Evolutionary conservation across 2,113 vertebrate species (phyloP).

Genomic region (Rafetus swinhoei): DNA sequence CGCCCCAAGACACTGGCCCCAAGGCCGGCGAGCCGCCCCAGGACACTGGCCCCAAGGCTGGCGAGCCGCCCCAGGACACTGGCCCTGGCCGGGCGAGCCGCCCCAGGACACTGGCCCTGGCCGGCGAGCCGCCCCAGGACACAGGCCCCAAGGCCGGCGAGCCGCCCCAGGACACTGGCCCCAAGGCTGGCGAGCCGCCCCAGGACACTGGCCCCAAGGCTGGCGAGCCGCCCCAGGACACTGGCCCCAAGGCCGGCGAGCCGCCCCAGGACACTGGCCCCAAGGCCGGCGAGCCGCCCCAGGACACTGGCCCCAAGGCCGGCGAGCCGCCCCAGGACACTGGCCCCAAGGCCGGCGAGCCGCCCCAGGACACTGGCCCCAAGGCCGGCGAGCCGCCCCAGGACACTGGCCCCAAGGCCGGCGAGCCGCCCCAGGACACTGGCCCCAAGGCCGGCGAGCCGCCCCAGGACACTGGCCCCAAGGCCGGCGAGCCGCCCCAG

Average conservation of each 20-base stretch:
- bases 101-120: background rate
- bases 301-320: background rate
- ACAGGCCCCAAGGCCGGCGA: background rate
- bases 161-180: background rate
- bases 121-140: background rate
- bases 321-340: background rate
- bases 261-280: background rate
- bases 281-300: background rate
- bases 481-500: background rate
- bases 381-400: background rate
- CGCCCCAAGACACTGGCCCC: background rate
- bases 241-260: background rate
- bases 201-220: background rate
- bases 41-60: background rate
- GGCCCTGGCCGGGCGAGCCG: background rate
- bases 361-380: background rate
- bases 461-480: background rate
- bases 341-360: background rate
- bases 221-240: background rate
- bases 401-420: background rate
- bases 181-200: fast-evolving
- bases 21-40: background rate
- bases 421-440: background rate
- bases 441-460: background rate
- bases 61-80: background rate